These are phyloP conservation scores for Pseudoatta argentina DNA, from an alignment of 1,140 invertebrate species.

Conservation along the genomic window DNA sequence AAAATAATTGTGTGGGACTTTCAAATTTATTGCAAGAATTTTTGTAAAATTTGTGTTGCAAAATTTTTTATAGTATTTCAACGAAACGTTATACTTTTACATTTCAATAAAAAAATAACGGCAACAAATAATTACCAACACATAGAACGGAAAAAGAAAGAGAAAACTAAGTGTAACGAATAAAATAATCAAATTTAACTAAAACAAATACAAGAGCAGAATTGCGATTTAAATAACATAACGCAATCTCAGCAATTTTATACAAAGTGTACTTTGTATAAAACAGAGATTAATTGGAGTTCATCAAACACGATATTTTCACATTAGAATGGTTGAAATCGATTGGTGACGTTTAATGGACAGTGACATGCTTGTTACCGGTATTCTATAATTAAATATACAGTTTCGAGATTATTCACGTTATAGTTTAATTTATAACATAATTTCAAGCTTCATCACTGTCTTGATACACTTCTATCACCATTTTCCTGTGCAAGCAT, in stretches of 20 bases:
- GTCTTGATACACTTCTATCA: background rate
- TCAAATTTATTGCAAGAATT: no score
- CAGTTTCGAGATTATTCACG: background rate
- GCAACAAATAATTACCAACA: background rate
- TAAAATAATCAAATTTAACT: background rate
- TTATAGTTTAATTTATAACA: constrained; percentile 9
- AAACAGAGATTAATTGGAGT: constrained; percentile 32
- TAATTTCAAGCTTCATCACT: background rate
- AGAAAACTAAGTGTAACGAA: background rate
- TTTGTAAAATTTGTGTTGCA: no score
- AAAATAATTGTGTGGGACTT: no score
- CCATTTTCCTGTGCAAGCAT: background rate
- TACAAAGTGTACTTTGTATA: background rate
- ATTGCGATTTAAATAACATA: constrained; percentile 2
- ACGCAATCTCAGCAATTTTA: constrained; percentile 1
- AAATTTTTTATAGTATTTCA: no score
- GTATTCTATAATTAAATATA: constrained; percentile 21
- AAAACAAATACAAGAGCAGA: background rate
- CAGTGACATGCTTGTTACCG: background rate
- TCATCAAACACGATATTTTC: constrained; percentile 37
- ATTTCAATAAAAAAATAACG: background rate
- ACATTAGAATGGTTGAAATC: constrained; percentile 15
- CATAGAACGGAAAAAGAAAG: background rate
- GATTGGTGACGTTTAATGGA: constrained; percentile 34
- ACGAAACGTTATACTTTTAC: background rate